Conservation (phyloP, 2,113 vertebrate genomes). For the Camelus bactrianus region DNA sequence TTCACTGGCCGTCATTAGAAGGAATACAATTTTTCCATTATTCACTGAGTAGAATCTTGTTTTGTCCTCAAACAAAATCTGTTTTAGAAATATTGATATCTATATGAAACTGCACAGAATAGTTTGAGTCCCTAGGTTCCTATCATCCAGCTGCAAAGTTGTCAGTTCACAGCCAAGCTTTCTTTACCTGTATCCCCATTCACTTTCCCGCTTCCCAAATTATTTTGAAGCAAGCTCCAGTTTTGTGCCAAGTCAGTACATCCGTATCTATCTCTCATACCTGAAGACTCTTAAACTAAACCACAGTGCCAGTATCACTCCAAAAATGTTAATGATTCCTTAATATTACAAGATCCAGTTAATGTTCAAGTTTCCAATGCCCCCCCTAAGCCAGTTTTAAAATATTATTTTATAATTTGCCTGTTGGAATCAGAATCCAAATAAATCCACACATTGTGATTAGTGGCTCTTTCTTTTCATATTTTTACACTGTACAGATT, state of each 20-base stretch:
- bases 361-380: neutral
- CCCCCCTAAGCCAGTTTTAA: neutral
- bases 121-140: neutral
- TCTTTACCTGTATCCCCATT: neutral
- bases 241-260: neutral
- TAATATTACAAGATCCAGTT: constrained; percentile 22
- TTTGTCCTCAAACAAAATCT: neutral
- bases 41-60: neutral
- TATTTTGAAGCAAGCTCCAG: neutral
- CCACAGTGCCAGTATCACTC: neutral
- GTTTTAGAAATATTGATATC: neutral
- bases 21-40: neutral
- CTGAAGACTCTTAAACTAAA: neutral
- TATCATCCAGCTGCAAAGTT: neutral
- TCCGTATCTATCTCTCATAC: neutral
- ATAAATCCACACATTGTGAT: neutral
- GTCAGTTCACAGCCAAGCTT: neutral
- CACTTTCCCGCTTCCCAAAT: neutral
- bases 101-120: neutral
- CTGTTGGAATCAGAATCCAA: neutral
- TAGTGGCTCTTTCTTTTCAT: neutral
- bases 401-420: neutral
- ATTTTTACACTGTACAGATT: neutral
- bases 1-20: constrained; percentile 4
- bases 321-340: neutral